Percentiles rank a stretch among this genome's conserved stretches.
phyloP scores from a whole-genome alignment of 2,888 invertebrate genomes.

The Reticulitermes lucifugus region DNA sequence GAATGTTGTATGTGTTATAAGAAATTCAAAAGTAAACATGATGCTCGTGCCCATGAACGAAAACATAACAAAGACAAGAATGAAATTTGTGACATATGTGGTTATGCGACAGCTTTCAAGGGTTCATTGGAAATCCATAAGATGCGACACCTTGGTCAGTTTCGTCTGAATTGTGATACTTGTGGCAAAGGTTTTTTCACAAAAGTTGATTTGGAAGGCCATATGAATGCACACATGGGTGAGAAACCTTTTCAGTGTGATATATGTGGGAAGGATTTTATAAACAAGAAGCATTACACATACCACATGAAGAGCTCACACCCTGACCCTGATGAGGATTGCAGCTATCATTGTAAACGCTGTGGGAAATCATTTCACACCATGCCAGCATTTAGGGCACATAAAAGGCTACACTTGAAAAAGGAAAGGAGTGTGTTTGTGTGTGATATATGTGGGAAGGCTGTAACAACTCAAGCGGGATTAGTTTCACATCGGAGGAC shows the following conservation, averaged over 20 bases:
- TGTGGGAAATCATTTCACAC: conserved; percentile 58
- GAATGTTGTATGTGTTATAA: conserved; percentile 57
- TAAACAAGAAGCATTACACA: conserved; percentile 46
- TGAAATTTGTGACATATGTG: conserved; percentile 61
- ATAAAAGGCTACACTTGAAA: conserved; percentile 58
- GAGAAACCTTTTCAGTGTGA: conserved; percentile 61
- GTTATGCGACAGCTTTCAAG: conserved; percentile 61
- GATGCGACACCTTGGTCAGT: conserved; percentile 57
- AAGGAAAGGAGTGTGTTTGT: conserved; percentile 53
- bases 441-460: conserved; percentile 52
- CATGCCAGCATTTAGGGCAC: conserved; percentile 56
- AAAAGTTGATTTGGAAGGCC: conserved; percentile 59
- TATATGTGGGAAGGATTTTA: conserved; percentile 57
- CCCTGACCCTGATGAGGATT: conserved; percentile 58
- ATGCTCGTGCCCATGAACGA: conserved; percentile 66
- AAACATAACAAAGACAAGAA: conserved; percentile 64
- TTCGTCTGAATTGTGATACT: conserved; percentile 46
- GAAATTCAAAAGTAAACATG: conserved; percentile 52
- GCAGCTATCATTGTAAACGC: conserved; percentile 57
- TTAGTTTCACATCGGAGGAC: conserved; percentile 48
- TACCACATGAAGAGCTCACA: conserved; percentile 44
- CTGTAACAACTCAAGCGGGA: conserved; percentile 54
- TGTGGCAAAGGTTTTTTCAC: conserved; percentile 37
- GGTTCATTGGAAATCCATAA: conserved; percentile 63
- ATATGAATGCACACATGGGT: conserved; percentile 60